Percentiles rank a stretch among this genome's conserved stretches.
These are phyloP conservation scores for Nomada fucata DNA, from an alignment of 2,888 invertebrate genomes.

Conservation along the genomic window DNA sequence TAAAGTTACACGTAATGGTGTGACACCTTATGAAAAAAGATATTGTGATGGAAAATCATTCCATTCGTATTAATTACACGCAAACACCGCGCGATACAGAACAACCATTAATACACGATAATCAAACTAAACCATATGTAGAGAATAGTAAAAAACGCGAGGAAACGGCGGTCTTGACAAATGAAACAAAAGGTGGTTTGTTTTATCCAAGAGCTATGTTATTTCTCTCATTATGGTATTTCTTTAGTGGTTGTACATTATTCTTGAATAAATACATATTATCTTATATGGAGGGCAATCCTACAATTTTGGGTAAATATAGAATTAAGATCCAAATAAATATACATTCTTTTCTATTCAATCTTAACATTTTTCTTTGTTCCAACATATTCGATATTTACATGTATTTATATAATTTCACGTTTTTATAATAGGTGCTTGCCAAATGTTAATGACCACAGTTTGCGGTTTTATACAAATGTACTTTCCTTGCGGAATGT, in stretches of 20 bases:
- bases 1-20: conserved; percentile 36
- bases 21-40: conserved; percentile 28
- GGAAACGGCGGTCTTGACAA: conserved; percentile 74
- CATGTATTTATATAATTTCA: background rate
- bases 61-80: conserved; percentile 75
- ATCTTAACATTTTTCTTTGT: too few relatives aligned
- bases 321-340: background rate
- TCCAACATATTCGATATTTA: background rate
- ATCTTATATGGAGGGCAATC: conserved; percentile 89
- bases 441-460: conserved; percentile 91
- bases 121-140: conserved; percentile 72
- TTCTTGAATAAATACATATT: conserved; percentile 92
- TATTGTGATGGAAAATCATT: conserved; percentile 77
- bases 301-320: conserved; percentile 88
- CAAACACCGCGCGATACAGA: conserved; percentile 74
- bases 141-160: conserved; percentile 72
- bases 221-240: conserved; percentile 89
- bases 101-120: conserved; percentile 72
- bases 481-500: conserved; percentile 91
- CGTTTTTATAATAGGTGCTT: conserved; percentile 86
- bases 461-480: conserved; percentile 90
- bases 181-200: conserved; percentile 85
- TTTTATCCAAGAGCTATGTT: conserved; percentile 86
- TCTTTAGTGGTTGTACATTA: conserved; percentile 91
- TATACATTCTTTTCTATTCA: background rate